Conservation (phyloP, 2,797 vertebrate species). For the Eulemur coronatus region DNA sequence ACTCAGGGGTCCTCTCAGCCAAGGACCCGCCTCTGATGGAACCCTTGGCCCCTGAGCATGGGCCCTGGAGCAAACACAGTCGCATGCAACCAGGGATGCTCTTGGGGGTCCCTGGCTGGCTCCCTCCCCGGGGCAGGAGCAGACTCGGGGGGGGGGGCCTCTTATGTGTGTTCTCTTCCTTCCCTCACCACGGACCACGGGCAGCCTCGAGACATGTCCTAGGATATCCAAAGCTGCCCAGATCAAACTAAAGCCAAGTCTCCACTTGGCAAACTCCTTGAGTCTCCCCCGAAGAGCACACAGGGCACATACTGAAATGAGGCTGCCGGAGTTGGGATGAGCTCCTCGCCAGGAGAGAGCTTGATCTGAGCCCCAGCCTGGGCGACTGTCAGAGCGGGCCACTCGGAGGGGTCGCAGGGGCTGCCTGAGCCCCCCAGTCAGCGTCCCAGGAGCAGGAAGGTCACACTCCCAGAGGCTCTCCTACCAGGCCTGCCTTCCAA, state of each 20-base stretch:
- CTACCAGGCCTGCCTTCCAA: not conserved
- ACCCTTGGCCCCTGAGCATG: too few species aligned
- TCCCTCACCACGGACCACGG: rapidly evolving
- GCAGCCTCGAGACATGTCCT: not conserved
- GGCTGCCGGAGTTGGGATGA: not conserved
- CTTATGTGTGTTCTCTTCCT: not conserved
- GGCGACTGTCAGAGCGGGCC: rapidly evolving
- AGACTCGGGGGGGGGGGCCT: not conserved
- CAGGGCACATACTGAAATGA: rapidly evolving
- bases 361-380: not conserved
- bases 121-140: not conserved
- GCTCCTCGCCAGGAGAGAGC: not conserved
- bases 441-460: rapidly evolving
- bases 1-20: not conserved
- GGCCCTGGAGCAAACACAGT: not conserved
- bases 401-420: too few species aligned
- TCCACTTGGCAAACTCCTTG: not conserved
- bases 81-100: too few species aligned
- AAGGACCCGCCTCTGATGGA: not conserved
- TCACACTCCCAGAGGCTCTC: not conserved
- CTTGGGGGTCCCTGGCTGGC: not conserved
- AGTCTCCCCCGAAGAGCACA: not conserved
- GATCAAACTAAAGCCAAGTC: not conserved
- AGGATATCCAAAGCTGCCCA: not conserved
- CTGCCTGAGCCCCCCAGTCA: not conserved